Base-by-base conservation (phyloP, 2,888 invertebrate species). In the Cheilosia soror region DNA sequence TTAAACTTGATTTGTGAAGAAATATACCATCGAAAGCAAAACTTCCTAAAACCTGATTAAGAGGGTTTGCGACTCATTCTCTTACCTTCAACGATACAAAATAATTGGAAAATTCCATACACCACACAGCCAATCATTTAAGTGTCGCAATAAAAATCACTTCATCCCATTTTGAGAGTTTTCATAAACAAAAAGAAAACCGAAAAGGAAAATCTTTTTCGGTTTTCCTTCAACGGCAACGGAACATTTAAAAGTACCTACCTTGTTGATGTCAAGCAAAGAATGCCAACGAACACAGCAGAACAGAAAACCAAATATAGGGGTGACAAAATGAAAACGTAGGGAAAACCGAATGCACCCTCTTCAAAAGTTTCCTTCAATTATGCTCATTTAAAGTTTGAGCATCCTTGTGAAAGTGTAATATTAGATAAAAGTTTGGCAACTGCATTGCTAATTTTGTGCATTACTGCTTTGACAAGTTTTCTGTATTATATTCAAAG, bases 371-470 rank as follows among this genome's bases (percentile, higher is more conserved):
- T 84, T 84, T 84, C 79, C 15, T 84, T 84, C 84, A 84, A 84
- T 84, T 84, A 84, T 79, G 75, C 79, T 84, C 84, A 75, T 84
- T 84, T 84, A 79, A 84, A 79, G 79, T 84, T 84, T 66, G 60
- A 84, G 84, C 68, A 79, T 84, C 69, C 84, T 84, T 29, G 60
- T 65, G 79, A 69, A 84, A 84, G 84, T 84, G 84, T 84, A 79
- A 84, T 79, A 79, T 84, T 65, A 79, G 79, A 84, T 79, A 79
- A 65, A 84, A 84, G 75, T 78, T 73, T 69, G 51, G 55, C 55
- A 49, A 84, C 83, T 84, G 84, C 84, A 84, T 84, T 84, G 73
- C 84, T 79, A 66, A 84, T 84, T 79, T 84, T 84, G 73, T 69
- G 78, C 78, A 78, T 78, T 83, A 83, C 78, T 83, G 44, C 37